Conservation (phyloP, 2,113 vertebrate species). For the Equus quagga region DNA sequence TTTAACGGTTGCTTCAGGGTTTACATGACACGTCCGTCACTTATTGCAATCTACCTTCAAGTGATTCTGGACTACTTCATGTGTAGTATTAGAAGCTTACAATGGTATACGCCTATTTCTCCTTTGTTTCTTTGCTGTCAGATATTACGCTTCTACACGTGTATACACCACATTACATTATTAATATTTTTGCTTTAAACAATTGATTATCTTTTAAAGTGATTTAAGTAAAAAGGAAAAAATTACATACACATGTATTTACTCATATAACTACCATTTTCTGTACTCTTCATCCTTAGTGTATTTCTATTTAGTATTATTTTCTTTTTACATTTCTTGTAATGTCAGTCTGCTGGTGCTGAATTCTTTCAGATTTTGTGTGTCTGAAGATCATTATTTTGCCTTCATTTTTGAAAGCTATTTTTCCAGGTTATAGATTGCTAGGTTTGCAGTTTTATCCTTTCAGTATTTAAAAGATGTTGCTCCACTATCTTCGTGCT, state of each 20-base stretch:
- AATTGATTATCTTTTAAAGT: background rate
- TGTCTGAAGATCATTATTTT: background rate
- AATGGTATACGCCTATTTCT: background rate
- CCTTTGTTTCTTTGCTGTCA: background rate
- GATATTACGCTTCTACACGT: background rate
- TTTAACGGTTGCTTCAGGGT: background rate
- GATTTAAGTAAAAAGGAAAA: background rate
- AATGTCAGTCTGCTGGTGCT: background rate
- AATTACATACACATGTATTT: background rate
- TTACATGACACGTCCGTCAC: background rate
- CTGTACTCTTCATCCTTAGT: background rate
- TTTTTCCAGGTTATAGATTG: background rate
- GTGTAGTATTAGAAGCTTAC: background rate
- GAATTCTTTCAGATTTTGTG: constrained; percentile 9
- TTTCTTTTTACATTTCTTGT: background rate
- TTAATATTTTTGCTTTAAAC: background rate
- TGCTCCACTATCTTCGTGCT: background rate
- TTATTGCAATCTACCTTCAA: background rate
- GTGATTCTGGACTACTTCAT: background rate
- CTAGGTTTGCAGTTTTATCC: background rate
- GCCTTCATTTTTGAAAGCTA: background rate
- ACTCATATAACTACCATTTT: background rate
- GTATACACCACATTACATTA: background rate
- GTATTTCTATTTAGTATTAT: background rate
- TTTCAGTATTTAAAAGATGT: background rate